Conservation (phyloP, 2,797 vertebrate genomes). For the Poecilia picta region DNA sequence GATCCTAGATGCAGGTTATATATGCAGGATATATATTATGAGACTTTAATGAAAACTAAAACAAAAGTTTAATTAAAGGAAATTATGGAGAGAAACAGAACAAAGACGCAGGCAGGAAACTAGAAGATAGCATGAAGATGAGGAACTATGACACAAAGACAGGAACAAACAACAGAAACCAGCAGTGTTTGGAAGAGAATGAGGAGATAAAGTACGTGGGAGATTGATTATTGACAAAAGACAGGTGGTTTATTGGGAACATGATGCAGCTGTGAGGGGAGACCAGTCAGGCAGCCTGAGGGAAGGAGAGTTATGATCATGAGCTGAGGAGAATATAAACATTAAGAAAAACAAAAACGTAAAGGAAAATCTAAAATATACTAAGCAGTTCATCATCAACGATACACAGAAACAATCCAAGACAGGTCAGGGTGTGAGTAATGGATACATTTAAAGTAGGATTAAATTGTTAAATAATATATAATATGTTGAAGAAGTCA, state of each 20-base stretch:
- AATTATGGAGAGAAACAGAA: not conserved
- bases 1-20: not conserved
- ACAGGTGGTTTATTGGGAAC: not conserved
- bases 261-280: not conserved
- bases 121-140: not conserved
- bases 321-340: no score
- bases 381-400: no score
- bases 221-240: not conserved
- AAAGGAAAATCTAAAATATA: no score
- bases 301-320: no score
- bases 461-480: not conserved
- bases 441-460: not conserved
- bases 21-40: not conserved
- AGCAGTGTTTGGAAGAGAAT: not conserved
- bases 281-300: not conserved
- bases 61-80: not conserved
- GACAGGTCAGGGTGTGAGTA: constrained; percentile 47
- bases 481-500: not conserved
- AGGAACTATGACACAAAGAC: not conserved
- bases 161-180: not conserved
- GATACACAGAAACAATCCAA: constrained; percentile 34
- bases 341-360: no score
- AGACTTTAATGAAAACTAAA: not conserved
- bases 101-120: not conserved
- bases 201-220: not conserved